Evolutionary conservation across 2,888 invertebrate species (phyloP), one percentile per base, ranked within the genome.

Genomic region (Lomographa bimaculata): DNA sequence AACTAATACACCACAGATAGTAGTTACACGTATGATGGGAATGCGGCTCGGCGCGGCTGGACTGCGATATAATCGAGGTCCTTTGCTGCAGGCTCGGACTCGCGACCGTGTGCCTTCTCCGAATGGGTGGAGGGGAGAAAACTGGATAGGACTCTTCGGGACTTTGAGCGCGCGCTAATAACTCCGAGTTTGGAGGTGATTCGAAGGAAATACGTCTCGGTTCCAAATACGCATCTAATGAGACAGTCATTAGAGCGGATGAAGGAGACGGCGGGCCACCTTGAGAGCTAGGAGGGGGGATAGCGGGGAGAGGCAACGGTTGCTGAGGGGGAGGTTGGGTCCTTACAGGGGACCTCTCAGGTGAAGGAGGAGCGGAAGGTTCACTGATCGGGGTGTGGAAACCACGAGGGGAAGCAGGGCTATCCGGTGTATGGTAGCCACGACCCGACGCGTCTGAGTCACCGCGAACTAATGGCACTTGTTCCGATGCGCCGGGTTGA

Each of bases 11-110:
- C 16, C 47, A 45, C 36, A 41, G 42, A 23, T 26, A 28, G 83
- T 75, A 89, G 72, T 94, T 97, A 97, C 97, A 97, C 91, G 96
- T 96, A 79, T 97, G 97, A 91, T 97, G 97, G 59, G 96, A 96
- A 66, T 91, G 89, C 38, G 92, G 92, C 54, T 86, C 87, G 57
- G 93, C 94, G 66, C 94, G 92, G 50, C 95, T 94, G 53, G 94
- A 93, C 67, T 93, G 93, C 52, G 95, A 94, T 70, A 94, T 91
- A 71, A 95, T 89, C 42, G 96, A 96, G 57, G 94, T 93, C 50
- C 95, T 91, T 29, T 93, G 93, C 25, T 92, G 91, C 27, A 90
- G 70, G 60, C 77, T 72, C 33, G 82, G 84, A 57, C 83, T 87
- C 48, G 85, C 80, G 40, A 86, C 72, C 25, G 89, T 84, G 92